Evolutionary conservation across 1,140 invertebrate genomes (phyloP).

Genomic region (Asobara japonica): DNA sequence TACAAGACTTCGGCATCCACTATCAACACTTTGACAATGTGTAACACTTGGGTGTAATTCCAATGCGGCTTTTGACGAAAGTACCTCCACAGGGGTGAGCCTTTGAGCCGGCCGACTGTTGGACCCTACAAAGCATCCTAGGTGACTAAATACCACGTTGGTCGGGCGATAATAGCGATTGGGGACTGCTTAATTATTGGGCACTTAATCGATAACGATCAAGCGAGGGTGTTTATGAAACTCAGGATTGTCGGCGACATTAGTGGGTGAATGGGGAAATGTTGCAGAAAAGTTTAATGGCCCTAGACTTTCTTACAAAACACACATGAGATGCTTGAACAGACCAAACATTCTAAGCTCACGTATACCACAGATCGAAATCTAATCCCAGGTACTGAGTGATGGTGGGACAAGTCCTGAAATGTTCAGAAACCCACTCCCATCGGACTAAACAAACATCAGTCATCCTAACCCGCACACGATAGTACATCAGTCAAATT

Average conservation of each 20-base stretch:
- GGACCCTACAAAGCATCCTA: not conserved
- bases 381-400: not conserved
- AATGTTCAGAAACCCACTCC: not conserved
- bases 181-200: slow-evolving; percentile 11
- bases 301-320: no score
- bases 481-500: slow-evolving; percentile 1
- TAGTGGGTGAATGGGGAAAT: no score
- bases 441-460: not conserved
- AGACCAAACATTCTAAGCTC: no score
- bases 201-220: slow-evolving; percentile 9
- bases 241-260: no score
- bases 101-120: slow-evolving; percentile 1
- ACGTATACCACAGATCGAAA: not conserved
- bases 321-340: no score
- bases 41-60: not conserved
- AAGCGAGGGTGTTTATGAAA: slow-evolving; percentile 1
- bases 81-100: not conserved
- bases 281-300: no score
- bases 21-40: not conserved
- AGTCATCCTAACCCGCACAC: not conserved
- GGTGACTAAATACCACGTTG: slow-evolving; percentile 11
- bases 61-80: not conserved
- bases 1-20: not conserved
- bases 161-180: not conserved
- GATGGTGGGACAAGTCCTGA: not conserved